Evolutionary conservation across 2,888 invertebrate species (phyloP), one percentile per base, ranked within the genome.

Genomic region (Calliphora vomitoria): DNA sequence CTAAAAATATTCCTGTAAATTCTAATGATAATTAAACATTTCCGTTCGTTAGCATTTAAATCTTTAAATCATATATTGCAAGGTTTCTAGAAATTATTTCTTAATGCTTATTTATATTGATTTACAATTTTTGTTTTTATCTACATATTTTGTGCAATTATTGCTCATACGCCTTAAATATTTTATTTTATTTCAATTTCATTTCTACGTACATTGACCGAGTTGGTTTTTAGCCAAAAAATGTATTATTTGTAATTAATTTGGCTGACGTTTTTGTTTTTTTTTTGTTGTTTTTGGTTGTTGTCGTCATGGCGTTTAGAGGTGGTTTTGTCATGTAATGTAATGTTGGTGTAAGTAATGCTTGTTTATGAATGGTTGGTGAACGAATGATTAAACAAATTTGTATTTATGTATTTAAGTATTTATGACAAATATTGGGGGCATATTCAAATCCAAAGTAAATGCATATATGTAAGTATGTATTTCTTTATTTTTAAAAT

Each of bases 161-260:
- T 20, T 15, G 8, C 11, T 41, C n/a, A 53, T 50, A 64, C 66
- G 53, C 78, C 25, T 72, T 20, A 53, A 72, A 41, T 55, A 18
- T 20, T 55, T 53, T n/a, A 25, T 25, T 25, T 55, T 20, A 6
- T 55, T 55, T 55, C 13, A 15, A 68, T 50, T 69, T 71, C 53
- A 50, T 81, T 68, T 87, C 66, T 44, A 68, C 86, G 84, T 84
- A 88, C 90, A 90, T 91, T 91, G 92, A 90, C 92, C 92, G 91
- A 92, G 85, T 92, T 92, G 92, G 92, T 91, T 89, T 89, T 74
- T 78, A 85, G 92, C 92, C 92, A 92, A 91, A 90, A 89, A 90
- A 89, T 90, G 90, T 90, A 91, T 83, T 91, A 89, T 89, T 90
- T 90, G 90, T 90, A 92, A 91, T 92, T 92, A 91, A 92, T 92